Evolutionary conservation across 2,113 vertebrate species (phyloP).

Genomic region (Charadrius vociferus): DNA sequence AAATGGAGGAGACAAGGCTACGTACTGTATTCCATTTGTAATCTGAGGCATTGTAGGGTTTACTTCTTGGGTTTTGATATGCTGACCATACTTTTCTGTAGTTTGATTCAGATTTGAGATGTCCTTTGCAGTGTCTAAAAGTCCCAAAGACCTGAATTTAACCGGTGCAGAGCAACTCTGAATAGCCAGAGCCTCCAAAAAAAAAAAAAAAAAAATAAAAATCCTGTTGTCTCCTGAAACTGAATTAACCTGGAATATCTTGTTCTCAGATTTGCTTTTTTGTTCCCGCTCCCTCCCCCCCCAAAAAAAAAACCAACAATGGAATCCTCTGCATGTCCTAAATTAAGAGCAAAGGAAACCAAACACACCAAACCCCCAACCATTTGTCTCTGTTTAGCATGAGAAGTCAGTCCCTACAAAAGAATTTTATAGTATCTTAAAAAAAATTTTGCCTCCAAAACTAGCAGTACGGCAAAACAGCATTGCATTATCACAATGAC

Average conservation of each 20-base stretch:
- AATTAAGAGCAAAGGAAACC: neutral
- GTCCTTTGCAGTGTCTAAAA: neutral
- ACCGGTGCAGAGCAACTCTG: neutral
- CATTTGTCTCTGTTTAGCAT: accelerated
- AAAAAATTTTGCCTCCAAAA: neutral
- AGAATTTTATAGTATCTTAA: neutral
- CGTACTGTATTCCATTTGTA: neutral
- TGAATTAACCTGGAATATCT: neutral
- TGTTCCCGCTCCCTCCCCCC: too few species aligned
- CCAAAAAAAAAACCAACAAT: too few species aligned
- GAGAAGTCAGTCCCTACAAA: neutral
- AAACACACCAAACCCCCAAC: accelerated
- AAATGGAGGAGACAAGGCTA: neutral
- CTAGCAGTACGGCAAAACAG: neutral
- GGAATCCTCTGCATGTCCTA: neutral
- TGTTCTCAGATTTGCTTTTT: neutral
- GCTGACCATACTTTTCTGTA: neutral
- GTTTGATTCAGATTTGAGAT: neutral
- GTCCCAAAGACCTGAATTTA: neutral
- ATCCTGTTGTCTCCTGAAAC: neutral
- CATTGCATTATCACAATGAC: neutral
- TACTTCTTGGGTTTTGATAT: neutral
- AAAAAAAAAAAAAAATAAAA: neutral
- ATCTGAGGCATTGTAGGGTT: neutral
- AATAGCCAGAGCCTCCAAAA: neutral